These are phyloP conservation scores for Poeciliopsis prolifica DNA, from an alignment of 2,113 vertebrate genomes.

Conservation along the genomic window DNA sequence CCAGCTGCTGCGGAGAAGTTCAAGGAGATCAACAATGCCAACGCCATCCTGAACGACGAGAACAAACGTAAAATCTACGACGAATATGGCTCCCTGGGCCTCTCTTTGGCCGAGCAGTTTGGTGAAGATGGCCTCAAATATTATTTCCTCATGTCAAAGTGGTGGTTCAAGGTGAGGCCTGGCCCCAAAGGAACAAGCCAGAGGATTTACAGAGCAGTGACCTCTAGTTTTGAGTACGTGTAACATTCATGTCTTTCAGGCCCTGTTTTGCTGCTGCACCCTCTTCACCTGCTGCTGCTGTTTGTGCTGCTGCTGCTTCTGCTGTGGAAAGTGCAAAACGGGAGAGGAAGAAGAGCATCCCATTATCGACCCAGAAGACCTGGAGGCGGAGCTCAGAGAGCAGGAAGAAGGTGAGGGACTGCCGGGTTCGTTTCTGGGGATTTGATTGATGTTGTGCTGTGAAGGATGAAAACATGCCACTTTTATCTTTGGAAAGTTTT, in stretches of 20 bases:
- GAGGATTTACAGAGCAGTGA: not conserved
- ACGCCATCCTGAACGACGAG: conserved; percentile 85
- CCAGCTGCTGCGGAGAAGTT: conserved; percentile 78
- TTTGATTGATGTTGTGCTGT: not conserved
- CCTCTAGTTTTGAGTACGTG: not conserved
- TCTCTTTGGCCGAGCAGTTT: conserved; percentile 89
- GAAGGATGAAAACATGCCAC: not conserved
- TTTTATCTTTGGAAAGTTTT: not conserved
- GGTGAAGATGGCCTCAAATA: conserved; percentile 88
- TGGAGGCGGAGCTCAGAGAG: conserved; percentile 79
- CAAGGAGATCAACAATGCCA: conserved; percentile 94
- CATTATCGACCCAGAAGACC: conserved; percentile 78
- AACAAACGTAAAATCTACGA: conserved; percentile 87
- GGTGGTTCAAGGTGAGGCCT: conserved; percentile 91
- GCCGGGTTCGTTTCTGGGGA: not conserved
- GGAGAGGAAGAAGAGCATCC: conserved; percentile 66
- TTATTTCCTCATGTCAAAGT: conserved; percentile 88
- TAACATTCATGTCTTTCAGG: conserved; percentile 58
- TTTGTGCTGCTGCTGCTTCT: conserved; percentile 88
- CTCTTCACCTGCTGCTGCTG: conserved; percentile 85
- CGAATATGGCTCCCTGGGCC: conserved; percentile 89
- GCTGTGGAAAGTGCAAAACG: conserved; percentile 82
- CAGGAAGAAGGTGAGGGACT: conserved; percentile 59
- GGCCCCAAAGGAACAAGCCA: not conserved
- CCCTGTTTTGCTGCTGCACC: conserved; percentile 76